Percentiles rank a stretch among this genome's conserved stretches.
phyloP scores from a whole-genome alignment of 2,797 vertebrate genomes.

The Spea hammondii region DNA sequence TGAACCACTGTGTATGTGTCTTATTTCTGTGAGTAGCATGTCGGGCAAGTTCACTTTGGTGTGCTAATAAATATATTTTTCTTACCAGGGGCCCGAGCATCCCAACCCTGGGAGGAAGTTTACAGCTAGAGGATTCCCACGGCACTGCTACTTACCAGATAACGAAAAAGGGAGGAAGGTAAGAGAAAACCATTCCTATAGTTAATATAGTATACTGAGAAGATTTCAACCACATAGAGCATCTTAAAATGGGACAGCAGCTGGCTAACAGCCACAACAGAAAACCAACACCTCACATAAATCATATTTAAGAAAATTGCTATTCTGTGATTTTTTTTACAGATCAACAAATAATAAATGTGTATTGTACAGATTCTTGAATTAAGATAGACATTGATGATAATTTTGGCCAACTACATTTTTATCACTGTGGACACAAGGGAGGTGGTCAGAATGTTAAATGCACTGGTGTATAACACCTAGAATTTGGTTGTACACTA shows the following conservation, averaged over 20 bases:
- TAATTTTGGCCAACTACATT: no score
- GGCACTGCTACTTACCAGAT: constrained; percentile 95
- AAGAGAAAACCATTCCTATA: neutral
- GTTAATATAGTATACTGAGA: no score
- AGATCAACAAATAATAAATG: no score
- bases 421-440: no score
- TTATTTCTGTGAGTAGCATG: neutral
- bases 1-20: neutral
- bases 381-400: no score
- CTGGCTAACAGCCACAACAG: neutral
- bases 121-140: constrained; percentile 91
- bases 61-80: neutral
- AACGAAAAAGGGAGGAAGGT: constrained; percentile 93
- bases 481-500: no score
- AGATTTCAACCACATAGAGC: no score
- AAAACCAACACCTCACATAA: neutral
- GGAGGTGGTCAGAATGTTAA: no score
- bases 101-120: constrained; percentile 93
- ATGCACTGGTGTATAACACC: no score
- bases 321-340: no score
- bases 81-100: constrained; percentile 83
- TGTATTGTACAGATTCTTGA: no score
- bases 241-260: neutral
- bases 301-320: no score
- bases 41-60: neutral